Base-by-base conservation (phyloP, 2,888 invertebrate genomes). In the Matsumyia berberina region DNA sequence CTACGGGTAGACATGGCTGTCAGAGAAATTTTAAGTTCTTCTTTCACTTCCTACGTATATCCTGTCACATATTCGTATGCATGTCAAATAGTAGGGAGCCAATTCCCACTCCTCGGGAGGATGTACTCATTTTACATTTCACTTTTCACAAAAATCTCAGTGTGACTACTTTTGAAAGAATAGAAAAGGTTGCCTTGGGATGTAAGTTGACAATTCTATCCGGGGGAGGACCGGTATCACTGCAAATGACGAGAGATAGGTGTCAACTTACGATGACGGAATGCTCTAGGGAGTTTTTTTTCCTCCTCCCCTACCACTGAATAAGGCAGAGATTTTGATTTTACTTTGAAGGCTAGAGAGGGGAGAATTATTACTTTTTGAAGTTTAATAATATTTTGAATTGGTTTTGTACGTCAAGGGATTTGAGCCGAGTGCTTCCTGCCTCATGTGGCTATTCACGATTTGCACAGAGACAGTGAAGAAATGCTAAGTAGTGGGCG, bases 231-330 rank as follows among this genome's bases (percentile, higher is more conserved):
- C 46, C 46, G 8, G 19, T 46, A 46, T 46, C 46, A 17, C 4
- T 19, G 46, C 19, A 19, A 17, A 44, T 9, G 44, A 44, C 17
- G 44, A 46, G 46, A 46, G 44, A 46, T 17, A 46, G 46, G 46
- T 46, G 46, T 46, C 46, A 46, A 8, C 17, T 46, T 46, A 46
- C 46, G 46, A 19, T 46, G 46, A 17, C 17, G 9, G 19, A 46
- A 46, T 9, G 17, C 46, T 46, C 5, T 46, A 19, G 46, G 19
- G 19, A 17, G 17, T 46, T 19, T 1, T 19, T 19, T 4, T 46
- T 46, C 9, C 11, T 46, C 9, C 11, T 46, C 11, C 7, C 19
- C 19, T 2, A 5, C 3, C 12, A 35, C 1, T 9, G 19, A 19
- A 46, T 46, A 19, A 17, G 19, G 19, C 15, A 5, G 8, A 17